Conservation (phyloP, 2,113 vertebrate species). For the Verasper variegatus region DNA sequence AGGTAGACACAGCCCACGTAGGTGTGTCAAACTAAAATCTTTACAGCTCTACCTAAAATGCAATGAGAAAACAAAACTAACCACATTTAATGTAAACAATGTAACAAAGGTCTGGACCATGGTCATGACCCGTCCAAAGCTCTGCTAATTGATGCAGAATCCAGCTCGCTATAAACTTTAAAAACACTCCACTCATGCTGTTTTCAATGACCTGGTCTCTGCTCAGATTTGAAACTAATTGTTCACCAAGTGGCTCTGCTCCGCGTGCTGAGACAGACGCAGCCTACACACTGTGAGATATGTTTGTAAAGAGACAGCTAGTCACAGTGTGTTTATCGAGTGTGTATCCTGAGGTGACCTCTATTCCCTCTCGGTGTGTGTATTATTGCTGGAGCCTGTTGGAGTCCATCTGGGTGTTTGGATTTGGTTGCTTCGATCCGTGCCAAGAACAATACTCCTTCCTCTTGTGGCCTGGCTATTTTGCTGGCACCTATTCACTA, state of each 20-base stretch:
- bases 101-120: no score
- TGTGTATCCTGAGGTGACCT: slow-evolving; percentile 72
- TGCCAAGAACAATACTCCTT: slow-evolving; percentile 77
- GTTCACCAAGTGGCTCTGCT: slow-evolving; percentile 38
- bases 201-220: slow-evolving; percentile 10
- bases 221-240: slow-evolving; percentile 38
- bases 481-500: slow-evolving; percentile 56
- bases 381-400: slow-evolving; percentile 72
- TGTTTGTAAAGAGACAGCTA: slow-evolving; percentile 65
- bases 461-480: slow-evolving; percentile 59
- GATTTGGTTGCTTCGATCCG: slow-evolving; percentile 48
- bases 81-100: no score
- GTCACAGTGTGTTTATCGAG: slow-evolving; percentile 70
- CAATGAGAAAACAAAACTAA: no score
- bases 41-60: no score
- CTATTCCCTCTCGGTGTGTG: slow-evolving; percentile 50
- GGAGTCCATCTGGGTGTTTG: slow-evolving; percentile 76
- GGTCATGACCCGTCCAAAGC: not conserved
- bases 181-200: slow-evolving; percentile 23
- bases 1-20: no score
- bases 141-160: slow-evolving; percentile 15
- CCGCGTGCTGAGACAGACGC: slow-evolving; percentile 38
- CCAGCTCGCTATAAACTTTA: slow-evolving; percentile 1
- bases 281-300: slow-evolving; percentile 35
- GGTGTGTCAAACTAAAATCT: no score